phyloP scores from a whole-genome alignment of 2,888 invertebrate species.

The Zeuzera pyrina region DNA sequence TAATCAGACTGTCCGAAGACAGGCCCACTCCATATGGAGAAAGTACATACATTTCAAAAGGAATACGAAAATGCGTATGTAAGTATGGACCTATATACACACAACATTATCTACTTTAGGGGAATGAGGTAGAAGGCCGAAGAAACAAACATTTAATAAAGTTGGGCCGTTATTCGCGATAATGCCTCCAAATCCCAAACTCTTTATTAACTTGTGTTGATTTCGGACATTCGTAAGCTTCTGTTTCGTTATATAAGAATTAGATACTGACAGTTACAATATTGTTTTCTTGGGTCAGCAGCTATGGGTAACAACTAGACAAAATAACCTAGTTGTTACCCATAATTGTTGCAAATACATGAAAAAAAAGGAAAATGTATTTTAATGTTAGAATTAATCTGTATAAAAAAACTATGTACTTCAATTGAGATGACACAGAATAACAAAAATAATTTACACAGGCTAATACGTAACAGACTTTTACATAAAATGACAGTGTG shows the following conservation, averaged over 20 bases:
- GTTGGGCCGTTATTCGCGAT: slow-evolving; percentile 10
- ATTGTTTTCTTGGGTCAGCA: neutral
- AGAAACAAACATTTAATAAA: neutral
- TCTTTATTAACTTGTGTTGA: slow-evolving; percentile 24
- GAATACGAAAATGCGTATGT: too few species aligned
- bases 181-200: slow-evolving; percentile 23
- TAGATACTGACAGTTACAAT: neutral
- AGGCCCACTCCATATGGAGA: too few species aligned
- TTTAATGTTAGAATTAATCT: too few species aligned
- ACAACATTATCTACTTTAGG: too few species aligned
- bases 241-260: neutral
- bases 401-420: too few species aligned
- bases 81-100: too few species aligned
- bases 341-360: neutral
- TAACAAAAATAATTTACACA: too few species aligned
- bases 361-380: neutral
- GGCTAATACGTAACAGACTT: too few species aligned
- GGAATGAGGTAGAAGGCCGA: neutral
- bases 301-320: neutral
- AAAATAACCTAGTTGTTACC: neutral
- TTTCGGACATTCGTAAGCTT: slow-evolving; percentile 5
- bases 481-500: too few species aligned
- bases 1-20: too few species aligned
- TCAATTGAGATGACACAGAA: too few species aligned
- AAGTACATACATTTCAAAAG: too few species aligned